Evolutionary conservation across 2,888 invertebrate genomes (phyloP), one percentile per base, ranked within the genome.

Genomic region (Agrotis clavis): DNA sequence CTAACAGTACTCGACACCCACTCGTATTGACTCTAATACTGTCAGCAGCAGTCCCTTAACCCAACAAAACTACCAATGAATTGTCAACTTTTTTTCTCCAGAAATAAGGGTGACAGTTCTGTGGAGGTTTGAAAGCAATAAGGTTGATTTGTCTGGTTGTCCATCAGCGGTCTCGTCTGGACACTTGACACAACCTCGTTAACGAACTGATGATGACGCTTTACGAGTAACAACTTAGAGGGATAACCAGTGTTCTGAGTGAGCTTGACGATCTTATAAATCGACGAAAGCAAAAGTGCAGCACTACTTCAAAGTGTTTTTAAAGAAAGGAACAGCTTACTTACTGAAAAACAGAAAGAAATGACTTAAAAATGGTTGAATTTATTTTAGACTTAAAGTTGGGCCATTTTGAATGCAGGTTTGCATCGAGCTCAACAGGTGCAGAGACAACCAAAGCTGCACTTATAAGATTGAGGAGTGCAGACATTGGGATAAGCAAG

Each of bases 1-100:
- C 86, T 92, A 93, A 93, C 93, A 89, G 93, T 92, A 90, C 88
- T 90, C 82, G 70, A 91, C 94, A 87, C 94, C 93, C 86, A 93
- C 93, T 77, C 54, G 63, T 82, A 86, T 88, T 85, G 87, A 83
- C 85, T 85, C 83, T 81, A 77, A 78, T 72, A 76, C 77, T 81
- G 82, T 73, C 79, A 78, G 78, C 79, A 82, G 66, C 66, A 82
- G 71, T 82, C 56, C 50, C 71, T 61, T 68, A 47, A 56, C 41
- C n/a, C 45, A 45, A 16, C 19, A 3, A 48, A 41, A 53, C 16
- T n/a, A 41, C 2, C 50, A 64, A n/a, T 0, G 41, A 16, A 87
- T 71, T 77, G 48, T 71, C 53, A 76, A 69, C 77, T 61, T 76
- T 86, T 73, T 66, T 7, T 0, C 7, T 21, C 18, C 51, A 0